Evolutionary conservation across 2,797 vertebrate species (phyloP), one percentile per base, ranked within the genome.

Genomic region (Megalops cyprinoides): DNA sequence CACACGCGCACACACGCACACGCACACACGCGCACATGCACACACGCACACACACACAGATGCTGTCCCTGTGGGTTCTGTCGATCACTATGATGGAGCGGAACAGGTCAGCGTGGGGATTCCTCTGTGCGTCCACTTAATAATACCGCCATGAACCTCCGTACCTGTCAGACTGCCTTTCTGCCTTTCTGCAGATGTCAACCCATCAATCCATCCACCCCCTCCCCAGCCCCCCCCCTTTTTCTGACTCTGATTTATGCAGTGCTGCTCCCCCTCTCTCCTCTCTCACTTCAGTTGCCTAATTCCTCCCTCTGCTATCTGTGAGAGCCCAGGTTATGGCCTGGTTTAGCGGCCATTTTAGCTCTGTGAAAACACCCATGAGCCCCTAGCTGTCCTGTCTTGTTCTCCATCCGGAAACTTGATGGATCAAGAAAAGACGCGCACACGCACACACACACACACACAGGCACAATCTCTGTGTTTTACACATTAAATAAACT

Each of bases 31-130:
- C 49, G 69, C 20, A 60, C 9, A 71, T 55, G 8, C 23, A 28
- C 60, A 71, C 65, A 83, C 23, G 49, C 14, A 76, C 55, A 10
- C 44, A 34, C 46, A 79, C 60, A 85, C n/a, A 48, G 23, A 37
- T 46, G 56, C 56, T 86, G 84, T 90, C 77, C 82, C 84, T 77
- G 37, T 74, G 79, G 62, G 82, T 86, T 87, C 88, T 89, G 89
- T 90, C 88, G 80, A 87, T 92, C 91, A 92, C 84, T 81, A 56
- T 90, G 91, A 92, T 86, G 89, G 91, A 92, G 90, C 86, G 87
- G 88, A 88, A 87, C 83, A 81, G 86, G 86, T 86, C 87, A 87
- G 85, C 86, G 87, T 83, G 87, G 69, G 87, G 69, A 82, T 88
- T 89, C 39, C 28, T 62, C 58, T 28, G 15, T 23, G 44, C 28